Evolutionary conservation across 2,113 vertebrate genomes (phyloP).

Genomic region (Prolemur simus): DNA sequence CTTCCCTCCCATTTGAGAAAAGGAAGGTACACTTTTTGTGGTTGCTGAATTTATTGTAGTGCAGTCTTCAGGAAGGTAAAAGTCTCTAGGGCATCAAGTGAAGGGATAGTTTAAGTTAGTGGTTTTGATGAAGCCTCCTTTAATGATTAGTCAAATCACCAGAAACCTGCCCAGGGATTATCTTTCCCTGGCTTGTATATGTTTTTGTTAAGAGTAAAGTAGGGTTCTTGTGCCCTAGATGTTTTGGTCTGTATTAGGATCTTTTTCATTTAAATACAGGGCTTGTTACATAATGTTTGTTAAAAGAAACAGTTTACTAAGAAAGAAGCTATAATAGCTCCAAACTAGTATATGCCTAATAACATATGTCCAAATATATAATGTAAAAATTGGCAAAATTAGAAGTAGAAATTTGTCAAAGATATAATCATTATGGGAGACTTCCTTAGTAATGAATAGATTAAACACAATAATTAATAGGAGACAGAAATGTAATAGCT

Average conservation of each 20-base stretch:
- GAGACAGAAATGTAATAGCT: neutral
- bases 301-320: neutral
- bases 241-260: slow-evolving; percentile 10
- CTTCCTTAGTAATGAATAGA: neutral
- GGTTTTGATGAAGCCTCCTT: neutral
- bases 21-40: neutral
- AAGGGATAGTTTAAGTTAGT: neutral
- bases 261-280: neutral
- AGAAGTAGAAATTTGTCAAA: neutral
- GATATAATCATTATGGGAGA: neutral
- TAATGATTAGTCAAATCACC: neutral
- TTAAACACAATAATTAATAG: neutral
- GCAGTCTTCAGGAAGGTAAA: neutral
- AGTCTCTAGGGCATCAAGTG: neutral
- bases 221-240: neutral
- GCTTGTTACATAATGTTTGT: neutral
- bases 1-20: neutral
- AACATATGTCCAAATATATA: neutral
- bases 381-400: neutral
- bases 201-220: neutral
- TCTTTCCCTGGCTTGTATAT: neutral
- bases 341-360: neutral
- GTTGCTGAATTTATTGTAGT: neutral
- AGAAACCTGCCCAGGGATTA: neutral
- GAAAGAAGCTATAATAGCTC: neutral